Conservation (phyloP, 2,113 vertebrate species). For the Nyctereutes procyonoides region DNA sequence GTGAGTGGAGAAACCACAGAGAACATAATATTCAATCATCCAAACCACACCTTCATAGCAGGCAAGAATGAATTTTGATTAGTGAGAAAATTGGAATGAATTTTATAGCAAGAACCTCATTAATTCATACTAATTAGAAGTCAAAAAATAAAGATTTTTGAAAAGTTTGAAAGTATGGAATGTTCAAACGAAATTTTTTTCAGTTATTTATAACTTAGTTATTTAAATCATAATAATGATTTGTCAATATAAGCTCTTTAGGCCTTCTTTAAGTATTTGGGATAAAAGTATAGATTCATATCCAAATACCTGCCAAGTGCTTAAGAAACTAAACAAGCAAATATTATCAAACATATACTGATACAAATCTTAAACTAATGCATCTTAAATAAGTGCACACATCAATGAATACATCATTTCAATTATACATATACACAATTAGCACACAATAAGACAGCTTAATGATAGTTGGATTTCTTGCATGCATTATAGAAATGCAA, state of each 20-base stretch:
- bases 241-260: background rate
- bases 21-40: slow-evolving; percentile 64
- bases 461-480: background rate
- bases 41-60: slow-evolving; percentile 36
- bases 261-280: background rate
- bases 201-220: background rate
- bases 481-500: background rate
- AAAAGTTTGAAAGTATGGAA: slow-evolving; percentile 29
- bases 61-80: slow-evolving; percentile 67
- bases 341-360: background rate
- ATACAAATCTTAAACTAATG: background rate
- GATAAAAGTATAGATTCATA: background rate
- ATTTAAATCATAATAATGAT: background rate
- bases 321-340: background rate
- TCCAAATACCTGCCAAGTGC: background rate
- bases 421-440: background rate
- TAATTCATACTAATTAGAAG: slow-evolving; percentile 58
- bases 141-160: background rate
- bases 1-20: slow-evolving; percentile 66
- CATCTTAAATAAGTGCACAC: background rate
- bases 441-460: background rate
- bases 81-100: slow-evolving; percentile 54
- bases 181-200: background rate
- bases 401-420: background rate
- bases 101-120: slow-evolving; percentile 46